Conservation (phyloP, 1,140 invertebrate genomes). For the Bombus confusus region DNA sequence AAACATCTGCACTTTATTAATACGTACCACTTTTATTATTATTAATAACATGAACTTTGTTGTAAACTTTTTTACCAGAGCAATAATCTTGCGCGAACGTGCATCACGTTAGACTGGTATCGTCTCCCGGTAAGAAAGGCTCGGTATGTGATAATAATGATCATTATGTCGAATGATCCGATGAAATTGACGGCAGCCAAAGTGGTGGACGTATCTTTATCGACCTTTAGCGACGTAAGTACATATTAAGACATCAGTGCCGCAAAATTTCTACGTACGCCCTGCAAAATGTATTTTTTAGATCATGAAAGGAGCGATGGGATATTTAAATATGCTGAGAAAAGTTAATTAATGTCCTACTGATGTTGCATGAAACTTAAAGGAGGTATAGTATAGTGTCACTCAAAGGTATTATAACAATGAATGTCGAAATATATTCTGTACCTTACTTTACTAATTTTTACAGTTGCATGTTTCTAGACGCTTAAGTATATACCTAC, state of each 20-base stretch:
- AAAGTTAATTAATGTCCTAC: neutral
- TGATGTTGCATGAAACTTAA: neutral
- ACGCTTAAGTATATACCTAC: no score
- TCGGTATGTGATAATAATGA: conserved; percentile 60
- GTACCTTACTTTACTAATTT: no score
- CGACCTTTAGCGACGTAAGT: conserved; percentile 56
- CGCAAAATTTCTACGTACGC: neutral
- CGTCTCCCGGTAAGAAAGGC: conserved; percentile 49
- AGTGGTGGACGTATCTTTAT: conserved; percentile 58
- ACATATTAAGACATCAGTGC: neutral
- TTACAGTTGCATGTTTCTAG: no score
- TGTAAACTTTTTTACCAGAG: conserved; percentile 30
- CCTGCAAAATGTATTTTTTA: neutral
- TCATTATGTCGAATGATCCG: conserved; percentile 60
- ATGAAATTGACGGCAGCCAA: conserved; percentile 67
- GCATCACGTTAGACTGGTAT: conserved; percentile 67
- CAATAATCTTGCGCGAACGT: conserved; percentile 33
- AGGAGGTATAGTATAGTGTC: no score
- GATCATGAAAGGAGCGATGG: neutral
- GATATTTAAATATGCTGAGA: neutral
- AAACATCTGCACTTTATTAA: neutral
- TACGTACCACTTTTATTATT: neutral
- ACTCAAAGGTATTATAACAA: neutral
- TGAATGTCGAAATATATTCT: neutral
- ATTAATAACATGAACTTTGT: neutral